Conservation (phyloP, 2,888 invertebrate species). For the Phymatocera aterrima region DNA sequence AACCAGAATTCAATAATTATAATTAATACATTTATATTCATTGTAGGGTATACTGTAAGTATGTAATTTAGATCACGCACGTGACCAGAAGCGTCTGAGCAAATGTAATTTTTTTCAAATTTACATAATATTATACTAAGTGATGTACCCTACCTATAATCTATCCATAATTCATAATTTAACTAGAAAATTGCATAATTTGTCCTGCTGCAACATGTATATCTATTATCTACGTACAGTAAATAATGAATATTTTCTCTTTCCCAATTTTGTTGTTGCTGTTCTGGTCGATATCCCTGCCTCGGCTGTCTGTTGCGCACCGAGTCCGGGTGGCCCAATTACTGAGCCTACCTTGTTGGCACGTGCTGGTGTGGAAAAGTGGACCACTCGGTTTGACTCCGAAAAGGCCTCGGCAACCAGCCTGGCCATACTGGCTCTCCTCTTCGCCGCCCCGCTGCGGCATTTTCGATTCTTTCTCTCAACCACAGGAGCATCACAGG, state of each 20-base stretch:
- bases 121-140: not conserved
- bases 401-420: no score
- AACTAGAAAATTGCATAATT: not conserved
- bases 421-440: no score
- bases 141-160: not conserved
- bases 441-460: no score
- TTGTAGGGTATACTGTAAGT: not conserved
- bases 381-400: no score
- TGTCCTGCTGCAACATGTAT: not conserved
- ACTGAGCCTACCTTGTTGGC: no score
- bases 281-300: no score
- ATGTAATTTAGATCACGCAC: not conserved
- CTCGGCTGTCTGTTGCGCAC: no score
- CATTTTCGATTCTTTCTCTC: no score
- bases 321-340: no score
- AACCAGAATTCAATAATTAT: not conserved
- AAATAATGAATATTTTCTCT: not conserved
- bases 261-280: not conserved
- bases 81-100: not conserved
- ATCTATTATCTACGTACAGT: conserved; percentile 13
- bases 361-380: no score
- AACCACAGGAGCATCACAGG: no score
- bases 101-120: not conserved
- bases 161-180: not conserved
- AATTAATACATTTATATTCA: not conserved